Evolutionary conservation across 2,797 vertebrate genomes (phyloP).

Genomic region (Malacoraja senta): DNA sequence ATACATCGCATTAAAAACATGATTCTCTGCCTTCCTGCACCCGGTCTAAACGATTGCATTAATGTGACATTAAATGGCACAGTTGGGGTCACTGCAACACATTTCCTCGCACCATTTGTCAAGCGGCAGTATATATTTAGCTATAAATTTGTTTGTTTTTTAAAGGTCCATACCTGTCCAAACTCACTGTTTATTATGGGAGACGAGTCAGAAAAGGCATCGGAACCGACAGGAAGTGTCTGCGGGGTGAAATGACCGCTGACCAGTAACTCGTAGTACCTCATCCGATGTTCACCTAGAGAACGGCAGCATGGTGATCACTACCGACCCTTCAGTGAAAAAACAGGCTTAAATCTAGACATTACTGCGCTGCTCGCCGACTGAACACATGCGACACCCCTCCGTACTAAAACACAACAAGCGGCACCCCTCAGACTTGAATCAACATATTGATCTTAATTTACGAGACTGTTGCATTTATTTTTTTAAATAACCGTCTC

Average conservation of each 20-base stretch:
- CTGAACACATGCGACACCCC: not conserved
- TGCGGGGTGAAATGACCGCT: conserved; percentile 89
- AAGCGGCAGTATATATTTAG: not conserved
- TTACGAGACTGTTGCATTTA: not conserved
- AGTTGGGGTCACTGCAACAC: not conserved
- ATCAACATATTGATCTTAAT: not conserved
- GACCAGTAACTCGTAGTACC: conserved; percentile 88
- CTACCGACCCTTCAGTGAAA: not conserved
- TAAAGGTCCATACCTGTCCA: conserved; percentile 65
- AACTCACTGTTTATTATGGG: conserved; percentile 73
- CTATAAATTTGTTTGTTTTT: not conserved
- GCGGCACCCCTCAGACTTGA: not conserved
- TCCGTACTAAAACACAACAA: not conserved
- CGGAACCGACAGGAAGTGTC: conserved; percentile 83
- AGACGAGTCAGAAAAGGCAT: conserved; percentile 71
- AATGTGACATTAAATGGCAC: not conserved
- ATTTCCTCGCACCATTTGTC: not conserved
- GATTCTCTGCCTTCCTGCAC: not conserved
- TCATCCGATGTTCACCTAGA: conserved; percentile 87
- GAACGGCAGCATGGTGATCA: not conserved
- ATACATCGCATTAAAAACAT: not conserved
- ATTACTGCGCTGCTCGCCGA: not conserved
- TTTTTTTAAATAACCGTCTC: not conserved
- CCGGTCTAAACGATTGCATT: not conserved
- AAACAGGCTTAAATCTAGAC: not conserved